Evolutionary conservation across 2,113 vertebrate species (phyloP), one percentile per base, ranked within the genome.

Genomic region (Uria aalge): DNA sequence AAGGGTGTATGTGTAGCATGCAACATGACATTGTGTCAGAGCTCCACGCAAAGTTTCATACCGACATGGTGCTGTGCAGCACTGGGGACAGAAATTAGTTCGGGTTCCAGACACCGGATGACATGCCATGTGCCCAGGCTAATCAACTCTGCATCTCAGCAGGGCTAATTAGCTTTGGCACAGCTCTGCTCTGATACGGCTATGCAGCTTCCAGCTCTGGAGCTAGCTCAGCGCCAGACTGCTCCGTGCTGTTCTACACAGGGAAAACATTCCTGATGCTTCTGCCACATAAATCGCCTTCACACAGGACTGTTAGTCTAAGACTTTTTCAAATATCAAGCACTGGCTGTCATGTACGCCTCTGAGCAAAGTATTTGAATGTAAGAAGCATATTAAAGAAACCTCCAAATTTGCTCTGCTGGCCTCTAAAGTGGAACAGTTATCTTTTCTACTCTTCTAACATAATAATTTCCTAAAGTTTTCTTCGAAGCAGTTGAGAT

Each of bases 151-250:
- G 72, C 60, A 62, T 41, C 89, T 84, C 94, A 89, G 83, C 84
- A 96, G 84, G 69, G 22, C 89, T 91, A 92, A 82, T 91, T 55
- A 91, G 94, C 90, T 95, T 68, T 91, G 94, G 94, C 96, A 97
- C 77, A 89, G 89, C 88, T 82, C 79, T 83, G 81, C 81, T 92
- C 74, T 29, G 20, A 78, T 10, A 88, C 1, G 4, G 87, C 69
- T 59, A 83, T 41, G 60, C 87, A 96, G 91, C 77, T 94, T 72
- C 73, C 60, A 92, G 73, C 64, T 81, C 80, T 52, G 53, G 38
- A 87, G 66, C 63, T 27, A 8, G 12, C 73, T 85, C 52, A 84
- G 86, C 0, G 0, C 76, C 89, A 87, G 27, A 77, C 73, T 12
- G 40, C 56, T 87, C 80, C 0, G 0, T 78, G 89, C 64, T 84